Conservation (phyloP, 92 coral and sea anemone species). For the Isaurus tuberculatus region DNA sequence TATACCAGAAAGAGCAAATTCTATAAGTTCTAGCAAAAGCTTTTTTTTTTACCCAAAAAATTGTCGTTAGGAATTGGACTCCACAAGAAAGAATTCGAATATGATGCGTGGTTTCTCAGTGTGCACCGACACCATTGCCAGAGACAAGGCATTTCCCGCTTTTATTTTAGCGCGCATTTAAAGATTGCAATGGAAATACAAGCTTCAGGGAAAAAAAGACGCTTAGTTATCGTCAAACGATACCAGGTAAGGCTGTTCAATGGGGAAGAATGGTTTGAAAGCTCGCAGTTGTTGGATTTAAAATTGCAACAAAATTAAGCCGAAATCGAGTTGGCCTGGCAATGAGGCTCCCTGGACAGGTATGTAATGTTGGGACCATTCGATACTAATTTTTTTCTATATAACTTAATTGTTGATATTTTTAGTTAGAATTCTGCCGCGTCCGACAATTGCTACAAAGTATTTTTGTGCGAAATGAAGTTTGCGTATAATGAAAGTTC, state of each 20-base stretch:
- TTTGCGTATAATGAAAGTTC: conserved; percentile 3
- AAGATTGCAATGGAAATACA: neutral
- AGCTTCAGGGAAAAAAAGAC: too few relatives aligned
- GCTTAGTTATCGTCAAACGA: too few relatives aligned
- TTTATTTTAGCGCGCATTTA: conserved; percentile 21
- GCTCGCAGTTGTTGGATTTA: neutral
- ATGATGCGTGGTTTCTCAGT: neutral
- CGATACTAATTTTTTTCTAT: neutral
- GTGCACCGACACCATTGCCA: conserved; percentile 14
- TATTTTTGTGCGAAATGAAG: conserved; percentile 3
- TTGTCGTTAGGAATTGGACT: neutral
- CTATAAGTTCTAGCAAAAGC: neutral
- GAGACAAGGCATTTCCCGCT: conserved; percentile 18
- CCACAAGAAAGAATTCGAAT: neutral
- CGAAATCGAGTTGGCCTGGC: conserved; percentile 9
- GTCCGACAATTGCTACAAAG: neutral
- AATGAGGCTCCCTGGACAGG: neutral
- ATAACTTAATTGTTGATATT: neutral
- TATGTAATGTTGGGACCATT: neutral
- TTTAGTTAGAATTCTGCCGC: neutral
- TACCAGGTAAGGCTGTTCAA: neutral
- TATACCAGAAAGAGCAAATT: neutral
- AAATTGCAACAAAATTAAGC: neutral
- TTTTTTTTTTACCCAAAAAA: neutral
- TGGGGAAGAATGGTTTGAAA: neutral